phyloP scores from a whole-genome alignment of 2,113 vertebrate species.

The Sapayoa aenigma region DNA sequence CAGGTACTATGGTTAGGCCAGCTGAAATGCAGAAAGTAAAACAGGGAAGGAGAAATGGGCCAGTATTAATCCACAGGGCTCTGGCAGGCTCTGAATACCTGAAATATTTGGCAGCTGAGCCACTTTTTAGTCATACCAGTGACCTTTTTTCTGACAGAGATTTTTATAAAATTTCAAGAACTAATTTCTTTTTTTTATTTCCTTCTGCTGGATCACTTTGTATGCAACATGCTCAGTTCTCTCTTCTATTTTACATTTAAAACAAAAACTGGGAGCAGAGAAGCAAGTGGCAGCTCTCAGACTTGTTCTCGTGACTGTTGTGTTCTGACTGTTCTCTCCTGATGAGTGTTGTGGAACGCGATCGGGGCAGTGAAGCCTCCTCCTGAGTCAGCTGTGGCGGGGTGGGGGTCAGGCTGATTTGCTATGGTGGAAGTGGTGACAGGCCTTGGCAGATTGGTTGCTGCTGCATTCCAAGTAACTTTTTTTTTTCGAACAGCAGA shows the following conservation, averaged over 20 bases:
- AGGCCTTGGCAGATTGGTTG: neutral
- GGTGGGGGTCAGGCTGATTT: slow-evolving; percentile 39
- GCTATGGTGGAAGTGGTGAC: slow-evolving; percentile 55
- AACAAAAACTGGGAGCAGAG: neutral
- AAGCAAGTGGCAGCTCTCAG: neutral
- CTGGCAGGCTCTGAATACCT: slow-evolving; percentile 60
- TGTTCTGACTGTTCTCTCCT: neutral
- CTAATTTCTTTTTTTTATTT: neutral
- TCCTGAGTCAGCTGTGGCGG: slow-evolving; percentile 36
- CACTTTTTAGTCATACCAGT: slow-evolving; percentile 50
- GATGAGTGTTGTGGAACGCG: neutral
- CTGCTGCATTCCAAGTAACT: slow-evolving; percentile 23
- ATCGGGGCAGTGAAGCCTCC: neutral
- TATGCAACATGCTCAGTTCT: neutral
- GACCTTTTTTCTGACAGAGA: neutral
- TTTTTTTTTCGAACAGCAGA: neutral
- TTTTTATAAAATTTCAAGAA: slow-evolving; percentile 14
- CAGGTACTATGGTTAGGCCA: slow-evolving; percentile 45
- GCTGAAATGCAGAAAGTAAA: slow-evolving; percentile 46
- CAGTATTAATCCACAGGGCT: slow-evolving; percentile 53
- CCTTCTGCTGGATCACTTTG: neutral
- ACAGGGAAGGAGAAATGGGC: slow-evolving; percentile 45
- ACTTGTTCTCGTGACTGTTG: neutral
- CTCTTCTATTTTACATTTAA: neutral
- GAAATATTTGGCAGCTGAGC: slow-evolving; percentile 61